Conservation (phyloP, 2,888 invertebrate species). For the Dolichomitus sp. region DNA sequence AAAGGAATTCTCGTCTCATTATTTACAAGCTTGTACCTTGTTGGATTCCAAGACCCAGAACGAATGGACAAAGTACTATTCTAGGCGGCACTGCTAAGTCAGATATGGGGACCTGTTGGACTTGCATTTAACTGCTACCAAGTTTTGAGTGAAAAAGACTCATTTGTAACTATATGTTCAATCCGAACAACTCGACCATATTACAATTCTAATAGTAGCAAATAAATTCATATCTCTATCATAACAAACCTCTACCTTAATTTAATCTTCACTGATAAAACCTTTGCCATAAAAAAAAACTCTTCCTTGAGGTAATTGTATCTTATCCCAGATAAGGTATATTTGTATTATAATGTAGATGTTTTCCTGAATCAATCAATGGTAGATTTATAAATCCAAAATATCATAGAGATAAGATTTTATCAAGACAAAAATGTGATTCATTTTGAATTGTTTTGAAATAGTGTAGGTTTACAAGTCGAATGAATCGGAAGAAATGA, state of each 20-base stretch:
- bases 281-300: too few relatives aligned
- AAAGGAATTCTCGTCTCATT: not conserved
- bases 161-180: not conserved
- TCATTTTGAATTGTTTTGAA: not conserved
- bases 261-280: too few relatives aligned
- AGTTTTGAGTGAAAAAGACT: not conserved
- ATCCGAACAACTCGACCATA: too few relatives aligned
- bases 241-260: too few relatives aligned
- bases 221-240: too few relatives aligned
- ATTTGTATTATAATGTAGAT: too few relatives aligned
- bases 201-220: too few relatives aligned
- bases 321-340: too few relatives aligned
- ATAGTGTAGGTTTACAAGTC: not conserved
- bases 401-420: not conserved
- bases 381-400: too few relatives aligned
- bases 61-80: not conserved
- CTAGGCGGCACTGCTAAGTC: not conserved
- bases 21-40: too few relatives aligned
- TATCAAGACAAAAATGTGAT: not conserved
- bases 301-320: too few relatives aligned
- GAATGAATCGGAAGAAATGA: slow-evolving; percentile 10
- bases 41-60: not conserved
- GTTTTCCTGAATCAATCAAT: too few relatives aligned
- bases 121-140: not conserved
- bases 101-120: not conserved